Evolutionary conservation across 2,113 vertebrate species (phyloP).

Genomic region (Oncorhynchus masou): DNA sequence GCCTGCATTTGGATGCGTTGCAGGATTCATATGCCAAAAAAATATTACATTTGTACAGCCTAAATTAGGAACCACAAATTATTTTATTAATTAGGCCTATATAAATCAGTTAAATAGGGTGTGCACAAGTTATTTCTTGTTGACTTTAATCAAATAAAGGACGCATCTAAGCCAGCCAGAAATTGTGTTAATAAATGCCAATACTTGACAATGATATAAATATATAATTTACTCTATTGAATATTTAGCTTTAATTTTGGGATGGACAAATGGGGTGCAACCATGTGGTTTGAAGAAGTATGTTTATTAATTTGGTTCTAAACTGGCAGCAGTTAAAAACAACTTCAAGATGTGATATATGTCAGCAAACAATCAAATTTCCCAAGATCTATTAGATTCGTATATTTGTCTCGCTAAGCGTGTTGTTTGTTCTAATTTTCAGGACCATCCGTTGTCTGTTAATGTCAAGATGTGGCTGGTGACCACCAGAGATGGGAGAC

Average conservation of each 20-base stretch:
- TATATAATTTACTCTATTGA: too few species aligned
- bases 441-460: constrained; percentile 36
- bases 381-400: not conserved
- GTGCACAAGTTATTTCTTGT: too few species aligned
- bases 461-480: constrained; percentile 31
- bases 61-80: not conserved
- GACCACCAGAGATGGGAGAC: constrained; percentile 11
- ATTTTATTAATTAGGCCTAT: too few species aligned
- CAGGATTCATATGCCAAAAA: not conserved
- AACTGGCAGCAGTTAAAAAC: too few species aligned
- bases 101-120: too few species aligned
- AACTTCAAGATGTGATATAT: not conserved
- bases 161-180: too few species aligned
- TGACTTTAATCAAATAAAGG: too few species aligned
- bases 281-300: not conserved
- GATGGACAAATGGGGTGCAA: too few species aligned
- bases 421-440: not conserved
- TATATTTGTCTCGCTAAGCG: not conserved
- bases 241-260: too few species aligned
- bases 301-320: not conserved
- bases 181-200: too few species aligned
- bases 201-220: too few species aligned
- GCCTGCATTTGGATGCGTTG: not conserved
- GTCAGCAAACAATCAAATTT: not conserved
- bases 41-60: not conserved